These are phyloP conservation scores for Chelonoidis abingdonii DNA, from an alignment of 2,113 vertebrate genomes.

Conservation along the genomic window DNA sequence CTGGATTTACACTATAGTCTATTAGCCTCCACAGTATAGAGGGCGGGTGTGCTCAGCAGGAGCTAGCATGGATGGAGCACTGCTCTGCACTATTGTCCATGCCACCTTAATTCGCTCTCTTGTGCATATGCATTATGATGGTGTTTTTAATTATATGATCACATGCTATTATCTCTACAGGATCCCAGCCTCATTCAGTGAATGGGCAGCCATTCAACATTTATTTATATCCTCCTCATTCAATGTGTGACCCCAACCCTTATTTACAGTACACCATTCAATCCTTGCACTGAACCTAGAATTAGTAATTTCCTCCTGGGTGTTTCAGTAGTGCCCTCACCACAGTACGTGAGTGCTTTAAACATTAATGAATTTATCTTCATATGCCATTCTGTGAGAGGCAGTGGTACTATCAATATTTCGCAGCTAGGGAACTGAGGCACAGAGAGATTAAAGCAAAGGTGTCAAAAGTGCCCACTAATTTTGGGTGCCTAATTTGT, in stretches of 20 bases:
- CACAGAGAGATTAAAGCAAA: neutral
- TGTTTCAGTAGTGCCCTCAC: neutral
- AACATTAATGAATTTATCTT: neutral
- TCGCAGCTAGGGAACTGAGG: neutral
- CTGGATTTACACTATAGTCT: neutral
- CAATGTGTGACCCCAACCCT: neutral
- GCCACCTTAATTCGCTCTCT: accelerated
- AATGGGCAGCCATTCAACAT: no score
- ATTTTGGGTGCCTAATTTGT: neutral
- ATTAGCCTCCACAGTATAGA: neutral
- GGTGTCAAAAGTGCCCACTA: neutral
- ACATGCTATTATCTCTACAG: neutral
- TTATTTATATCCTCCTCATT: neutral
- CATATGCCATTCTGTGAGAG: neutral
- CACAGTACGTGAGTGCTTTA: neutral
- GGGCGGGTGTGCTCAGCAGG: accelerated
- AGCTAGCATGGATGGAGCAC: neutral
- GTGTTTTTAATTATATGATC: neutral
- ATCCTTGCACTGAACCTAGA: neutral
- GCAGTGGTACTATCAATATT: neutral
- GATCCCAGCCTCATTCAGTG: neutral
- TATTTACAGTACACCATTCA: neutral
- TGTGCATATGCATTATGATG: neutral
- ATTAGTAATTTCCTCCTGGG: neutral
- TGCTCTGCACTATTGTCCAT: neutral